Conservation (phyloP, 2,797 vertebrate species). For the Ptychobarbus kaznakovi region DNA sequence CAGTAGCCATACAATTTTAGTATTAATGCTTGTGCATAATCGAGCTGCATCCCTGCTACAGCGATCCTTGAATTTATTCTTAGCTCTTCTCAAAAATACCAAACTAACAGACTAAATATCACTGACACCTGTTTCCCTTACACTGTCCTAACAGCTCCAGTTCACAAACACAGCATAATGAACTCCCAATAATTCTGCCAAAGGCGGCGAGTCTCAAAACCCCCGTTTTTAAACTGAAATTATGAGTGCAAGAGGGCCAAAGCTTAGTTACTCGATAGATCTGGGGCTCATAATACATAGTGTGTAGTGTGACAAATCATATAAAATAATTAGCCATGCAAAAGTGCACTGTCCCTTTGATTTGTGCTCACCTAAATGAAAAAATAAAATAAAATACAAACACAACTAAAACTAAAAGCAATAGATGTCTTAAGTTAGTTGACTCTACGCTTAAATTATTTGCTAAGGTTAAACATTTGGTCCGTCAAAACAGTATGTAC, state of each 20-base stretch:
- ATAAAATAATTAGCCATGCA: constrained; percentile 22
- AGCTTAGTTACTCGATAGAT: not conserved
- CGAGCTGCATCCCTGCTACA: not conserved
- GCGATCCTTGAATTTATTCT: not conserved
- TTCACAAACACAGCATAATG: not conserved
- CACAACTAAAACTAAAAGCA: constrained; percentile 15
- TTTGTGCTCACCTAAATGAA: not conserved
- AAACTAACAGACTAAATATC: constrained; percentile 1
- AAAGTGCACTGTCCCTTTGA: constrained; percentile 14
- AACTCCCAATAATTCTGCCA: constrained; percentile 30
- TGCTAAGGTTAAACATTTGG: constrained; percentile 50
- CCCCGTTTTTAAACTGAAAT: not conserved
- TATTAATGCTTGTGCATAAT: not conserved
- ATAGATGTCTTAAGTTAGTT: not conserved
- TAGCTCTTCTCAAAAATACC: not conserved
- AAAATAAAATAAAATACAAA: constrained; percentile 31
- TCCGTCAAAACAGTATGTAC: constrained; percentile 42
- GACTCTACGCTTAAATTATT: constrained; percentile 35
- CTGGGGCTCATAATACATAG: not conserved
- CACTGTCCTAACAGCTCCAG: not conserved
- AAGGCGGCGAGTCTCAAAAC: not conserved
- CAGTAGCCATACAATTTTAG: not conserved
- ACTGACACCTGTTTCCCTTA: not conserved
- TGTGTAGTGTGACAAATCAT: constrained; percentile 29
- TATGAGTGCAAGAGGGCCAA: not conserved